These are phyloP conservation scores for Alethe diademata DNA, from an alignment of 2,113 vertebrate species.

Conservation along the genomic window DNA sequence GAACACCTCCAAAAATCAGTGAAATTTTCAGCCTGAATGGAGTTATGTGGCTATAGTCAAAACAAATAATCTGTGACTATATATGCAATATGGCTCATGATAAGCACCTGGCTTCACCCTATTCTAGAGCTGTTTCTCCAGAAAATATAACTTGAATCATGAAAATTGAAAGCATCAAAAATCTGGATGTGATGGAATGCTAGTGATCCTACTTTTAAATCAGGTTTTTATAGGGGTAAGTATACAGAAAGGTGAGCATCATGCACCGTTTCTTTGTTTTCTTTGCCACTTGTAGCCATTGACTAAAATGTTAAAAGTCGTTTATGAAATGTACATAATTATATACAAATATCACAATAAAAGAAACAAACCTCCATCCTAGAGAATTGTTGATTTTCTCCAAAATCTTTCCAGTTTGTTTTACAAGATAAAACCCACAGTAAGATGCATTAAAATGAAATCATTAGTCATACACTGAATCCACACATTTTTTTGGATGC, in stretches of 20 bases:
- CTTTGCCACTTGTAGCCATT: not conserved
- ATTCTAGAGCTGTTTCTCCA: not conserved
- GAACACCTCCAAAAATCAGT: not conserved
- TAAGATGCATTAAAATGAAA: not conserved
- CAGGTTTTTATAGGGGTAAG: not conserved
- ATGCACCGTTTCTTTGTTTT: not conserved
- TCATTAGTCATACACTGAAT: not conserved
- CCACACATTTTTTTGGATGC: not conserved
- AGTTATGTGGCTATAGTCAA: rapidly evolving
- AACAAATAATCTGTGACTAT: not conserved
- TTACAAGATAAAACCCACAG: not conserved
- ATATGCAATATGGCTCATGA: not conserved
- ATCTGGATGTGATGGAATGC: not conserved
- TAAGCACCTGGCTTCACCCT: not conserved
- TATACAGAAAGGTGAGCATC: not conserved
- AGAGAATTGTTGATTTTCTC: not conserved
- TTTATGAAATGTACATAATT: not conserved
- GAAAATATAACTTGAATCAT: not conserved
- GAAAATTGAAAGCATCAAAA: not conserved
- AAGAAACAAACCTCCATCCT: not conserved
- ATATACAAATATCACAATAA: not conserved
- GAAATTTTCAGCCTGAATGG: not conserved
- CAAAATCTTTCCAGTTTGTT: not conserved
- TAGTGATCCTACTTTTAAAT: not conserved
- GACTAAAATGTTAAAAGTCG: not conserved